Evolutionary conservation across 1,140 invertebrate genomes (phyloP), one percentile per base, ranked within the genome.

Genomic region (Drosophila suzukii): DNA sequence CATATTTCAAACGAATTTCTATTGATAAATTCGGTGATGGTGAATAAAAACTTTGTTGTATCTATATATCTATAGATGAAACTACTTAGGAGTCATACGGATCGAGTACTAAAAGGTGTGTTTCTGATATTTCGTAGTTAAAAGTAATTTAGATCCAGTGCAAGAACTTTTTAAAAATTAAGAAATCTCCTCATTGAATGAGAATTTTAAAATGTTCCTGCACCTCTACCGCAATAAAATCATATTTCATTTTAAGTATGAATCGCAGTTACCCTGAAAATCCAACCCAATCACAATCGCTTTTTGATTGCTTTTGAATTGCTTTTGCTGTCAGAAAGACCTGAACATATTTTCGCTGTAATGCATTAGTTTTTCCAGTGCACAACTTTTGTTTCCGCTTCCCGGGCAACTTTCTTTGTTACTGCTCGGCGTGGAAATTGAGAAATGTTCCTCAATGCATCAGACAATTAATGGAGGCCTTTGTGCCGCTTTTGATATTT

Each of bases 401-500:
- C 34, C 7, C 34, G 15, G 34, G n/a, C 32, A 47, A 61, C 17
- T 74, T 73, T 63, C 56, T 60, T 83, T 63, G 67, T 53, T 44
- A 61, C 46, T 50, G 51, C 62, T 44, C 55, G 46, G 44, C 51
- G 34, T 56, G 53, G 59, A 67, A 81, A 77, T 77, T 85, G 75
- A 60, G 83, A 84, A 72, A 67, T 67, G 59, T 66, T 59, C 32
- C 47, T 57, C 58, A 82, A 50, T 88, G 70, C 75, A 85, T 73
- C 59, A 58, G 59, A 65, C 46, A 80, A 89, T 73, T 89, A 71
- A 83, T 83, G 72, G 47, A n/a, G 58, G 47, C 62, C 65, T 75
- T 82, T 86, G 61, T 86, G 58, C 51, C 41, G 58, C 49, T 50
- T 67, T 76, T 68, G 68, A 61, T 66, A 60, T 66, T 67, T 51